These are phyloP conservation scores for Plusia festucae DNA, from an alignment of 2,888 invertebrate genomes.

Conservation along the genomic window DNA sequence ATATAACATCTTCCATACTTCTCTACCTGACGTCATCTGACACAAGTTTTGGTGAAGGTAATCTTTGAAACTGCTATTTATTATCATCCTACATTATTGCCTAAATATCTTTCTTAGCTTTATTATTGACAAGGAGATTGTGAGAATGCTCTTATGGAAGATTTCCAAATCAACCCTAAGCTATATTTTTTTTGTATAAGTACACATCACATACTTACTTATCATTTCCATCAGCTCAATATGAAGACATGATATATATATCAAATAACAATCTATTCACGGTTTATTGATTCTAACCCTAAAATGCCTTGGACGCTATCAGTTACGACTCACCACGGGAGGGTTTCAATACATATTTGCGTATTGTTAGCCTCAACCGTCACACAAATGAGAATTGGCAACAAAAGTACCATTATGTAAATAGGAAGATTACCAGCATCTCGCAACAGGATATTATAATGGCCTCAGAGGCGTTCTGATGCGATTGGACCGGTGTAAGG, in stretches of 20 bases:
- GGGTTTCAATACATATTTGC: conserved; percentile 24
- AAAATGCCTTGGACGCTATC: background rate
- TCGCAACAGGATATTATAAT: conserved; percentile 80
- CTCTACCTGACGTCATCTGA: too few relatives aligned
- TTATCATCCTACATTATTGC: too few relatives aligned
- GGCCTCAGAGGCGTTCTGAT: conserved; percentile 70
- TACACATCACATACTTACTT: too few relatives aligned
- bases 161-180: too few relatives aligned
- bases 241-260: background rate
- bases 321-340: background rate
- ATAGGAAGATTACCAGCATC: conserved; percentile 78
- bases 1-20: too few relatives aligned
- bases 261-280: background rate
- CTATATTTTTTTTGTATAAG: too few relatives aligned
- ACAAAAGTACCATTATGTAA: conserved; percentile 80
- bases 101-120: too few relatives aligned
- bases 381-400: conserved; percentile 59
- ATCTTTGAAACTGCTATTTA: too few relatives aligned
- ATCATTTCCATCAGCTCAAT: too few relatives aligned
- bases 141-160: too few relatives aligned
- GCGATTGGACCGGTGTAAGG: conserved; percentile 80
- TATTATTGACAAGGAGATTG: too few relatives aligned
- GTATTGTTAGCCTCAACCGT: conserved; percentile 31
- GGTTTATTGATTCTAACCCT: background rate
- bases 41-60: too few relatives aligned